Conservation (phyloP, 2,797 vertebrate genomes). For the Scolopax bukidnonensis region DNA sequence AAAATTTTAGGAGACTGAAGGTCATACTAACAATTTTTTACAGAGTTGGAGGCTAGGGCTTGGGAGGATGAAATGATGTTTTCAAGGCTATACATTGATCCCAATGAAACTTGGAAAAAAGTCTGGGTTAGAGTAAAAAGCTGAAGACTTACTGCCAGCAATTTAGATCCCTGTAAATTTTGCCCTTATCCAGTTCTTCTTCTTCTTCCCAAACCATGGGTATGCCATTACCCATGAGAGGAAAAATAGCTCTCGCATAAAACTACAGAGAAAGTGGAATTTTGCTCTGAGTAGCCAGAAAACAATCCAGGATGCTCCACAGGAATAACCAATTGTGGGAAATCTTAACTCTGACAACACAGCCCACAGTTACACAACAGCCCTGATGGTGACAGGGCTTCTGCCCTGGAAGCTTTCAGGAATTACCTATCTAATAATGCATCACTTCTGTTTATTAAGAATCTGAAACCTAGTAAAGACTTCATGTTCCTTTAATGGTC, state of each 20-base stretch:
- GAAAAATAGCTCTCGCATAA: not conserved
- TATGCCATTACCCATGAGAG: not conserved
- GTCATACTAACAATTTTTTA: not conserved
- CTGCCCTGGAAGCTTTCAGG: not conserved
- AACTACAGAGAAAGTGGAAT: not conserved
- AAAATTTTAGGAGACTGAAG: not conserved
- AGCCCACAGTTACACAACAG: not conserved
- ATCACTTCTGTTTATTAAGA: constrained; percentile 2
- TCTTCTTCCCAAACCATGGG: not conserved
- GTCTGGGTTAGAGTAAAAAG: not conserved
- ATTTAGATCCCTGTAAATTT: not conserved
- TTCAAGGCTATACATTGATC: not conserved
- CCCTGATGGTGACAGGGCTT: rapidly evolving
- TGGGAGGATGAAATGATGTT: not conserved
- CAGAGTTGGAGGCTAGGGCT: too few relatives aligned
- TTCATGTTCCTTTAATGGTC: not conserved
- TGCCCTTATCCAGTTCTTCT: not conserved
- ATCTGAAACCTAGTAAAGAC: not conserved
- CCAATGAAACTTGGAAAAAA: not conserved
- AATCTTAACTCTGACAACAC: not conserved
- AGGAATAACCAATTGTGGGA: not conserved
- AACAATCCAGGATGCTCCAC: not conserved
- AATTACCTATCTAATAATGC: not conserved
- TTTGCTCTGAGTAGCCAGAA: not conserved
- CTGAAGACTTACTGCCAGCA: not conserved